These are phyloP conservation scores for Hippocampus abdominalis DNA, from an alignment of 2,113 vertebrate species.

Conservation along the genomic window DNA sequence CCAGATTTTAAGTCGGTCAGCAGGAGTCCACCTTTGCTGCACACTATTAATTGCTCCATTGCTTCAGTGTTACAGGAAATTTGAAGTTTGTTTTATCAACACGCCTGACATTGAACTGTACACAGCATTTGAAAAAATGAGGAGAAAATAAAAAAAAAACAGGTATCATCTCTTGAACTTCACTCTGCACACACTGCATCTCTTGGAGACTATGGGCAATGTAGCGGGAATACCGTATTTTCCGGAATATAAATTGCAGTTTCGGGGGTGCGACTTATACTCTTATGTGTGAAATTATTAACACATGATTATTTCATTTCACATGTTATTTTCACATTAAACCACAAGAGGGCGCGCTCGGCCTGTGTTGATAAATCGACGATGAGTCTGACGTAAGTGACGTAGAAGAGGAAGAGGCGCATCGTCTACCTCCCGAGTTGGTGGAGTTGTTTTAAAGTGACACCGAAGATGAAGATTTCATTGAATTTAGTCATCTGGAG, in stretches of 20 bases:
- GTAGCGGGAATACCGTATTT: not conserved
- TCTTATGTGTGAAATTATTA: no score
- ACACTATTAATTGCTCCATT: not conserved
- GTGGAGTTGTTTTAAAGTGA: no score
- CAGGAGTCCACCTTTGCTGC: not conserved
- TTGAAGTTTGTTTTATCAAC: constrained; percentile 1
- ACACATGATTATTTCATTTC: no score
- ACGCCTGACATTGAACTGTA: not conserved
- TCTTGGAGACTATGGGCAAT: not conserved
- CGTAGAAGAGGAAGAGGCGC: no score
- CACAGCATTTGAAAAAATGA: not conserved
- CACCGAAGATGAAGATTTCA: no score
- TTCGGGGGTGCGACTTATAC: no score
- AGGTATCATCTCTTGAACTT: not conserved
- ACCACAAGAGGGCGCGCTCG: no score
- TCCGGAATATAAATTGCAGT: not conserved
- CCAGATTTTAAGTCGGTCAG: not conserved
- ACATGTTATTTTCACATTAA: no score
- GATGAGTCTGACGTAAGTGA: no score
- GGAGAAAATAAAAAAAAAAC: not conserved
- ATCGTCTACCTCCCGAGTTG: no score
- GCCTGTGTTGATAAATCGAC: no score
- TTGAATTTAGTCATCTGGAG: no score
- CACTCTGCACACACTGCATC: not conserved
- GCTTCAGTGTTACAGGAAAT: not conserved